Base-by-base conservation (phyloP, 2,113 vertebrate genomes). In the Lagopus leucura region DNA sequence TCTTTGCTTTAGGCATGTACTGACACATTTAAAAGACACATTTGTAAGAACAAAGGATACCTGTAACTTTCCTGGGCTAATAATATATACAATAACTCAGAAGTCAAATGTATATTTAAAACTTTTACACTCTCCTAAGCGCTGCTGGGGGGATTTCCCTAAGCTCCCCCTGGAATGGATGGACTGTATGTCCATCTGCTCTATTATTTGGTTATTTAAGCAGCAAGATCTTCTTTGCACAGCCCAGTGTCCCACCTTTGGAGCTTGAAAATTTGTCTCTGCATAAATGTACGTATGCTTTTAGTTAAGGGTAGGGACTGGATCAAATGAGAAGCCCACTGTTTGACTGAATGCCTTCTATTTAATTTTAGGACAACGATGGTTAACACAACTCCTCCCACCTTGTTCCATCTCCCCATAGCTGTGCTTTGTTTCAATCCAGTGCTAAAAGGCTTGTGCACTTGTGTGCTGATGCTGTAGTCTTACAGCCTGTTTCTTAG, bases 11-110 rank as follows among this genome's bases (percentile, higher is more conserved):
- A 5, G 6, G 90, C 28, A 4, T 57, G 70, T 78, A 63, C 82
- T 92, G 76, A 50, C 88, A 73, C 61, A 65, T 87, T 90, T 94
- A 57, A 83, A 90, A 90, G 61, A 88, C 52, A 36, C 10, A 12
- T 79, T 83, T 69, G 57, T 63, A 75, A 94, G 89, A 76, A 40
- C 10, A 81, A 79, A 81, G 84, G 47, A 86, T 36, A 88, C 18
- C 58, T 66, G 6, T 90, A 84, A 72, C 43, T 34, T 87, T 48
- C 36, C 82, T 58, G 65, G 43, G 45, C 61, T 83, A 78, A 71
- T 61, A 90, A 42, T 21, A 48, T 43, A 54, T 14, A 48, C 54
- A 86, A 14, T 78, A 54, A 83, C 48, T 86, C 14, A 10, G 43
- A 77, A 77, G 40, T 63, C 21, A 43, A 75, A 83, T 45, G 28